Evolutionary conservation across 1,140 invertebrate genomes (phyloP), one percentile per base, ranked within the genome.

Genomic region (Apis florea): DNA sequence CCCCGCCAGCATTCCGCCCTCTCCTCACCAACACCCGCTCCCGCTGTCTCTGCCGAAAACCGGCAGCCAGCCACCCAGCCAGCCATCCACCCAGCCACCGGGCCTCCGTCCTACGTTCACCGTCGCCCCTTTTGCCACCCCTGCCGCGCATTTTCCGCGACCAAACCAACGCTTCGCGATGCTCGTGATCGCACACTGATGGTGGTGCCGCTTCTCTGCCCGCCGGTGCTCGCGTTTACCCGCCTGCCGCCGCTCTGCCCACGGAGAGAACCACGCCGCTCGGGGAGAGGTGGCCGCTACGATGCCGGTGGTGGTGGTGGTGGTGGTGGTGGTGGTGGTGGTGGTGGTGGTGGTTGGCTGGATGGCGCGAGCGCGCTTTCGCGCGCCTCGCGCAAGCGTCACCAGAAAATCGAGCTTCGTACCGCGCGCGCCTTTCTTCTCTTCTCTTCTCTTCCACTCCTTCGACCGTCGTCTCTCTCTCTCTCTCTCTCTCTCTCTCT

Each of bases 391-490:
- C 90, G 91, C 90, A 91, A 79, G 90, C 91, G 90, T 91, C 83
- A 91, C 90, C 88, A 91, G 89, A 91, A 91, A 91, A 90, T 88
- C 83, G 82, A 83, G 83, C 72, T 81, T 68, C 54, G 26, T 78
- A 70, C 54, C 72, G 49, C 54, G 74, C 79, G 31, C 49, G 24
- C 53, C 24, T 56, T 31, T 58, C 31, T 54, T 21, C 31, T 40
- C 53, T 31, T 71, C 69, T 71, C 69, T 71, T 70, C 51, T 70
- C 68, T 31, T 5, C 53, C 10, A 11, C 21, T 19, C 24, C 47
- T 64, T 51, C 54, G 26, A 51, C 26, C 64, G 56, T 24, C 47
- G 26, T 51, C 69, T n/a, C 63, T 54, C 51, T 51, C 56, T 31
- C 10, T 11, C 2, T 0, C 4, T n/a, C 56, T 58, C 40, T 40